Evolutionary conservation across 1,140 invertebrate genomes (phyloP).

Genomic region (Mactra quadrangularis): DNA sequence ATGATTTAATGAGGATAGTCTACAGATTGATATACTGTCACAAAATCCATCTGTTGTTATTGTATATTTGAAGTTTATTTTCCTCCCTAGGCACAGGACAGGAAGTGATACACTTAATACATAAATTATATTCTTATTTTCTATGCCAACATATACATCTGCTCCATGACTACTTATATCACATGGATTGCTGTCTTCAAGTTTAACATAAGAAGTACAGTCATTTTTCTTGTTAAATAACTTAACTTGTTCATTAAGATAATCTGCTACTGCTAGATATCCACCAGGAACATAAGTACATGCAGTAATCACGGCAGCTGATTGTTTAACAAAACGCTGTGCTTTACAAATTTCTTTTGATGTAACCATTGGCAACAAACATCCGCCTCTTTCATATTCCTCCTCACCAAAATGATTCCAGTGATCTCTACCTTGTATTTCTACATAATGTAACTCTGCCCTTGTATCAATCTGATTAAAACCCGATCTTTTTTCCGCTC

Average conservation of each 20-base stretch:
- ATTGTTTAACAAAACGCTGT: constrained; percentile 18
- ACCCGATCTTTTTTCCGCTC: too few relatives aligned
- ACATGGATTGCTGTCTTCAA: constrained; percentile 19
- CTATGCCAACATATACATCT: constrained; percentile 30
- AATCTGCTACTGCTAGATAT: constrained; percentile 47
- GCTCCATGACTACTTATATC: constrained; percentile 30
- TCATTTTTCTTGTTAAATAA: constrained; percentile 45
- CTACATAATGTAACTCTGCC: constrained; percentile 45
- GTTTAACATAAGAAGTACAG: constrained; percentile 32
- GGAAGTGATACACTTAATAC: constrained; percentile 9
- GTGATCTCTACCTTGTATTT: neutral
- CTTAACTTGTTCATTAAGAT: constrained; percentile 44
- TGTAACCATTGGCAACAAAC: constrained; percentile 19
- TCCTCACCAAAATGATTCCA: constrained; percentile 20
- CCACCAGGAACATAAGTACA: constrained; percentile 42
- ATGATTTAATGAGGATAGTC: constrained; percentile 7
- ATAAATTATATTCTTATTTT: constrained; percentile 23
- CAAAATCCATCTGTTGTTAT: constrained; percentile 50
- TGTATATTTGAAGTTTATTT: neutral
- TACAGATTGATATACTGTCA: constrained; percentile 46
- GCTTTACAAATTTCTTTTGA: constrained; percentile 12
- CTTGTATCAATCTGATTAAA: constrained; percentile 48
- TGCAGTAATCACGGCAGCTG: constrained; percentile 27
- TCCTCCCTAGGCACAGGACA: constrained; percentile 20
- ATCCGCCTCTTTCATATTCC: constrained; percentile 19